A percentile compares a stretch with the other conserved stretches of the same genome.
Conservation (phyloP, 2,113 vertebrate genomes). For the Fregetta grallaria region DNA sequence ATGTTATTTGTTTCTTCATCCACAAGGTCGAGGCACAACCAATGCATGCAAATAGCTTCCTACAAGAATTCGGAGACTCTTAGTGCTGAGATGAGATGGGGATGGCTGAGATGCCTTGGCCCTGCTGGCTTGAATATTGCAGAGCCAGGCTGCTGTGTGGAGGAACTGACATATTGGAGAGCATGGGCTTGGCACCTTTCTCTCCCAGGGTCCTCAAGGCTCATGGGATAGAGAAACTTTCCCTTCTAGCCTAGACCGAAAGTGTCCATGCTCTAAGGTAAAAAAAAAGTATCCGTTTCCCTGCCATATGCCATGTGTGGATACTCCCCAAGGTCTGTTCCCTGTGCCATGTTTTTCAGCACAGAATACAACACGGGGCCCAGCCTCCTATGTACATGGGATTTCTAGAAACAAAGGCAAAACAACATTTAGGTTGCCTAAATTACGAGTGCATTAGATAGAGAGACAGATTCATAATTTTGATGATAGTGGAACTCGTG, state of each 20-base stretch:
- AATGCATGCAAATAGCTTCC: neutral
- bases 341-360: neutral
- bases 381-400: fast-evolving
- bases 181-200: neutral
- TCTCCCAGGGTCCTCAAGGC: neutral
- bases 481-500: neutral
- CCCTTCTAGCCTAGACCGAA: neutral
- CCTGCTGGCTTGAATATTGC: neutral
- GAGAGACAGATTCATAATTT: neutral
- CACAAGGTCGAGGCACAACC: neutral
- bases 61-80: neutral
- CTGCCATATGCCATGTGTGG: fast-evolving
- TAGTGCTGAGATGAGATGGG: neutral
- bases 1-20: neutral
- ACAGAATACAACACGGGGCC: neutral
- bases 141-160: neutral
- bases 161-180: neutral
- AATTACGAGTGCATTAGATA: neutral
- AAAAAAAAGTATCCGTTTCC: neutral
- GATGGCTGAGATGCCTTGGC: neutral
- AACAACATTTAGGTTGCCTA: neutral
- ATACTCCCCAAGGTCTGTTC: neutral
- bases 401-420: neutral
- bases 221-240: neutral
- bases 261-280: neutral